Base-by-base conservation (phyloP, 2,888 invertebrate species). In the Plagodis pulveraria region DNA sequence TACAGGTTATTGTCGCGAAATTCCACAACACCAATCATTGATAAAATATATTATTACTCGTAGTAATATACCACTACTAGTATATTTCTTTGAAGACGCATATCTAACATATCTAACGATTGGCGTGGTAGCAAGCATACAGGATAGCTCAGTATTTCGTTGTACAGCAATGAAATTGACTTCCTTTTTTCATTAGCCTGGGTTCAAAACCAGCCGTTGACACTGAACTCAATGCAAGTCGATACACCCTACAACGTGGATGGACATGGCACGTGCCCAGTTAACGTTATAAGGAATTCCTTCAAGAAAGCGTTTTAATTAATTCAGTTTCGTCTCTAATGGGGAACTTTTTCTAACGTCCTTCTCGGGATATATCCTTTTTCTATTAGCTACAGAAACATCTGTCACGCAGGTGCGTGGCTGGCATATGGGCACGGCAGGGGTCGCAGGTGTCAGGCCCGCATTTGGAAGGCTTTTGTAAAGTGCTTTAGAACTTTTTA, bases 401-500 rank as follows among this genome's bases (percentile, higher is more conserved):
- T 88, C 89, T 89, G 91, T 75, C 79, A 73, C 54, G 89, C 90
- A 90, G 89, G 86, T 90, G 88, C 73, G 67, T 66, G 61, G 50
- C 58, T 57, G 62, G 59, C 69, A 70, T 67, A 66, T 62, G 66
- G 61, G 56, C 5, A 40, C 10, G 10, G 10, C 56, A 47, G 43
- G 22, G 11, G 34, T 12, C 48, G 62, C 62, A 60, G 58, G 60
- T 58, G 77, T 40, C 78, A 79, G 78, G 57, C 58, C 61, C 56
- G 59, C 56, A 63, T 65, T 63, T 53, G 54, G 38, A 58, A 41
- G 59, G 67, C 56, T 65, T 68, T 69, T 56, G 57, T 44, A 36
- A 51, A 8, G 36, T 34, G 11, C 5, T 65, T 53, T 1, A 38
- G 55, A 61, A 51, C 58, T 56, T 53, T 60, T 56, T 56, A 52